Evolutionary conservation across 2,113 vertebrate species (phyloP).

Genomic region (Talpa occidentalis): DNA sequence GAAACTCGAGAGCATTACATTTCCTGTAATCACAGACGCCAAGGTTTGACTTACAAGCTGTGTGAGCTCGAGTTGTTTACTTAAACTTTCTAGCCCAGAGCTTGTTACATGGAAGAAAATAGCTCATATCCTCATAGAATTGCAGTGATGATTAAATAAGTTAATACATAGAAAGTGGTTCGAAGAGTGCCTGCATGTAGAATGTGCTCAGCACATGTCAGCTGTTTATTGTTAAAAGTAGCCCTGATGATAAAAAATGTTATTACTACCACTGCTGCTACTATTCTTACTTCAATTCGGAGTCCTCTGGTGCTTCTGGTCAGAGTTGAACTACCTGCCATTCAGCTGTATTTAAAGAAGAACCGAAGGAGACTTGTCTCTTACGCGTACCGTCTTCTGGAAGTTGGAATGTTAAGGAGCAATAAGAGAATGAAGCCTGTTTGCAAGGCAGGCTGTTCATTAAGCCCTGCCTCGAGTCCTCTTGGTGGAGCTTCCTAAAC

Average conservation of each 20-base stretch:
- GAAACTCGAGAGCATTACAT: neutral
- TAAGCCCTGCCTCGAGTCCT: too few species aligned
- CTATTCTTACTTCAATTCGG: neutral
- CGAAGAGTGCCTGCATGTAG: neutral
- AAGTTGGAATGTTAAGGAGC: neutral
- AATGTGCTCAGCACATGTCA: neutral
- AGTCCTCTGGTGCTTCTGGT: neutral
- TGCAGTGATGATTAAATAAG: neutral
- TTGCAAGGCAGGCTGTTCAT: neutral
- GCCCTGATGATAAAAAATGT: neutral
- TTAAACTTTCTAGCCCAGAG: neutral
- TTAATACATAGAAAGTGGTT: neutral
- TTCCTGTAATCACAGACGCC: neutral
- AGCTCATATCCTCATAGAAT: neutral
- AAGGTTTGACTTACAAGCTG: neutral
- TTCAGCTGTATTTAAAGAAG: neutral
- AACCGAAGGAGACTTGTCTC: neutral
- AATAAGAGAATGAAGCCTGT: neutral
- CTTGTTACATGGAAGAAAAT: constrained; percentile 28
- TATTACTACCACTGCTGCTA: neutral
- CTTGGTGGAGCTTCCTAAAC: neutral
- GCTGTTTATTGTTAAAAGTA: neutral
- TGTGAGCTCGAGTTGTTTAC: neutral
- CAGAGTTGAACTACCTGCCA: neutral
- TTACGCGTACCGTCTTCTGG: neutral